phyloP scores from a whole-genome alignment of 2,888 invertebrate species.

The Marasmarcha lunaedactyla region DNA sequence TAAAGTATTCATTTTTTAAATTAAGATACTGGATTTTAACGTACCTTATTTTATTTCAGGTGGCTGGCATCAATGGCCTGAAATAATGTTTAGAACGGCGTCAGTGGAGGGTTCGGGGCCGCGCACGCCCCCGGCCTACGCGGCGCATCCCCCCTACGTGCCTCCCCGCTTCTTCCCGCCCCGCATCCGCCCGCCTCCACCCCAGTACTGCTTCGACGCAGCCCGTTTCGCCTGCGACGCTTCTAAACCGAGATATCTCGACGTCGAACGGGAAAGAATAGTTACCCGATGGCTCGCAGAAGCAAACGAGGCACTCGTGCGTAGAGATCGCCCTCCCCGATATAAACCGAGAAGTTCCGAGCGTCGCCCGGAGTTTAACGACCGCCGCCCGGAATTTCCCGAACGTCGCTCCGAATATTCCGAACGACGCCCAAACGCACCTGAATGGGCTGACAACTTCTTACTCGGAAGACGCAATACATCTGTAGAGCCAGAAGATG shows the following conservation, averaged over 20 bases:
- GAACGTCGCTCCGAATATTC: conserved; percentile 56
- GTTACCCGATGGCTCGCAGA: conserved; percentile 65
- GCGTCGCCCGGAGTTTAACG: conserved; percentile 53
- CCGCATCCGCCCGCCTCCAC: conserved; percentile 55
- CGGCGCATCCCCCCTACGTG: conserved; percentile 55
- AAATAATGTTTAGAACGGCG: conserved; percentile 63
- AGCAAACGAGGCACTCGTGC: conserved; percentile 58
- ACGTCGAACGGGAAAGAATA: conserved; percentile 57
- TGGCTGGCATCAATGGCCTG: conserved; percentile 54
- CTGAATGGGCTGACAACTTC: conserved; percentile 61
- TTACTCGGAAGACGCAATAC: conserved; percentile 48
- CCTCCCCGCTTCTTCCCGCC: conserved; percentile 61
- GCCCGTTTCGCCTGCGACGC: conserved; percentile 65
- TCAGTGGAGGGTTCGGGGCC: conserved; percentile 65
- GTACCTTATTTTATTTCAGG: conserved; percentile 22
- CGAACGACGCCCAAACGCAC: conserved; percentile 46
- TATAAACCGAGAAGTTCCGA: conserved; percentile 63
- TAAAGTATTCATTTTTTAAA: no score
- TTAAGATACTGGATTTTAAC: no score
- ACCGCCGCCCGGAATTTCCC: conserved; percentile 50
- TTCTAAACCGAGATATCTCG: conserved; percentile 58
- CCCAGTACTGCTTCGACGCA: conserved; percentile 66
- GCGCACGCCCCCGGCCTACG: conserved; percentile 64
- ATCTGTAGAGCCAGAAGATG: conserved; percentile 57
- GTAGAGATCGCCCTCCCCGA: conserved; percentile 52